phyloP scores from a whole-genome alignment of 2,113 vertebrate species.

The Morone chrysops region DNA sequence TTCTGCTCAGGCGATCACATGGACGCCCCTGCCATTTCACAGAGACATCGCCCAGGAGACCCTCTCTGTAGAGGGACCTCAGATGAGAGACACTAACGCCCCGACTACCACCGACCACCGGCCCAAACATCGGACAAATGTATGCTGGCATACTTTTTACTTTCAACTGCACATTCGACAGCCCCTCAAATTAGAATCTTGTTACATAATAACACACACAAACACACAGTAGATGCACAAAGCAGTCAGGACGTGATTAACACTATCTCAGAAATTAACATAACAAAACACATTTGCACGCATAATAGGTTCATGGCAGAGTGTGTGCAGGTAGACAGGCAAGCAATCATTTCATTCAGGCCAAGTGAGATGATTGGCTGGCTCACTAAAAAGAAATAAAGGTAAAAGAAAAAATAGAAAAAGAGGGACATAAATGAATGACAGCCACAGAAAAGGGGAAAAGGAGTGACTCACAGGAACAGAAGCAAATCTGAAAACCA shows the following conservation, averaged over 20 bases:
- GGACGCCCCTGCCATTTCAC: slow-evolving; percentile 56
- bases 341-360: too few relatives aligned
- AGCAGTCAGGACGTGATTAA: background rate
- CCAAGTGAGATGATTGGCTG: too few relatives aligned
- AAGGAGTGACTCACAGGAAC: background rate
- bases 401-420: background rate
- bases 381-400: background rate
- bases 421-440: background rate
- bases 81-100: slow-evolving; percentile 10
- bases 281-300: too few relatives aligned
- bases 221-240: background rate
- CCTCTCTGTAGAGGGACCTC: slow-evolving; percentile 20
- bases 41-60: slow-evolving; percentile 46
- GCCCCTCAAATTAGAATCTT: background rate
- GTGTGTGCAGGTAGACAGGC: too few relatives aligned
- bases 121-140: background rate
- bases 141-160: background rate
- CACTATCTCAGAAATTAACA: background rate
- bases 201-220: background rate
- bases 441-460: background rate
- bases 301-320: too few relatives aligned
- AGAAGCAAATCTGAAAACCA: slow-evolving; percentile 2
- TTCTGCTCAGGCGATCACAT: slow-evolving; percentile 52
- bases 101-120: slow-evolving; percentile 6
- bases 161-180: background rate